phyloP scores from a whole-genome alignment of 2,888 invertebrate species.

The Aspidiotus rigidus region DNA sequence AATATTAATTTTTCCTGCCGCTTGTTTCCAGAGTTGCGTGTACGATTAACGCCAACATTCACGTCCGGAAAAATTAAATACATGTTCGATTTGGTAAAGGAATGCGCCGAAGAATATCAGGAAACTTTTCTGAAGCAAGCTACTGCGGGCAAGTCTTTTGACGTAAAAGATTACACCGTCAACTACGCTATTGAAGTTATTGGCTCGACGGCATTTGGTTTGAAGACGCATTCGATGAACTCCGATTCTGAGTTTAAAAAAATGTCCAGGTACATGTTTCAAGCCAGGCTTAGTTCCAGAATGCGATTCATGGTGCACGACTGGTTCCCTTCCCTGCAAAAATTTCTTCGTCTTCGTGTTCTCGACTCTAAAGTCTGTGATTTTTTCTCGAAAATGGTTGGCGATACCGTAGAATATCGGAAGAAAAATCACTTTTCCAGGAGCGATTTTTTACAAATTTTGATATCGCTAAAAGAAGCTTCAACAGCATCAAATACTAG shows the following conservation, averaged over 20 bases:
- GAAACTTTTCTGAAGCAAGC: not conserved
- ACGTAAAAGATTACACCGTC: constrained; percentile 44
- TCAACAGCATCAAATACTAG: too few relatives aligned
- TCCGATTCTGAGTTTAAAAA: constrained; percentile 13
- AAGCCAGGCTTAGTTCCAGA: not conserved
- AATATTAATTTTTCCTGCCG: too few relatives aligned
- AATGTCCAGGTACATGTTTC: not conserved
- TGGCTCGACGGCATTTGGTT: constrained; percentile 25
- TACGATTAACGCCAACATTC: constrained; percentile 49
- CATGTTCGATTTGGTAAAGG: constrained; percentile 47
- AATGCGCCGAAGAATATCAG: constrained; percentile 42
- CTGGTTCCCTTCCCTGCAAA: not conserved
- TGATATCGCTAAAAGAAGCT: constrained; percentile 15
- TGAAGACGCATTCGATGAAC: constrained; percentile 10
- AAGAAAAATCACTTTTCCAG: constrained; percentile 15
- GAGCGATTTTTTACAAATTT: constrained; percentile 25
- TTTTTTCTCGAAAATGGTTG: constrained; percentile 21
- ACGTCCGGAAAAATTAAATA: constrained; percentile 49
- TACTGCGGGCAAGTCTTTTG: constrained; percentile 37
- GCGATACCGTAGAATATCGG: constrained; percentile 24
- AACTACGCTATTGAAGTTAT: constrained; percentile 38
- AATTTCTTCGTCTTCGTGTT: not conserved
- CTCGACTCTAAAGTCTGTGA: constrained; percentile 1
- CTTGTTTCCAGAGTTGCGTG: constrained; percentile 41
- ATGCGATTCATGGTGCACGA: not conserved